Evolutionary conservation across 2,113 vertebrate species (phyloP).

Genomic region (Antennarius striatus): DNA sequence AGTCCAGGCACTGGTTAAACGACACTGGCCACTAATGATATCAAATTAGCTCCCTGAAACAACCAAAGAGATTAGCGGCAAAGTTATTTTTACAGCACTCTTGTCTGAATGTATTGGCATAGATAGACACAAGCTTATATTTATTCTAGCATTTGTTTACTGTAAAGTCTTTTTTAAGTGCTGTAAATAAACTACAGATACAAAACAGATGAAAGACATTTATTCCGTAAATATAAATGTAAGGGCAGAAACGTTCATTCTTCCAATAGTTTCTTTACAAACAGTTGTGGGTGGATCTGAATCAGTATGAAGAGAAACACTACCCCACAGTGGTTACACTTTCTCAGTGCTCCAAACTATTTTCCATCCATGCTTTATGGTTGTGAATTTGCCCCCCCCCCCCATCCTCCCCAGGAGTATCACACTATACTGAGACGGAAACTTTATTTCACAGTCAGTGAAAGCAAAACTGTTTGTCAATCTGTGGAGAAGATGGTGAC

Average conservation of each 20-base stretch:
- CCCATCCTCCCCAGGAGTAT: background rate
- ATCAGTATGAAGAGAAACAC: slow-evolving; percentile 74
- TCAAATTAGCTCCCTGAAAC: background rate
- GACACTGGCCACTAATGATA: no score
- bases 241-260: background rate
- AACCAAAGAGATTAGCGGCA: background rate
- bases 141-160: no score
- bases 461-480: background rate
- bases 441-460: background rate
- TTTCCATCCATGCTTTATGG: slow-evolving; percentile 25
- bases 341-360: slow-evolving; percentile 71
- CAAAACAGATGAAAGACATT: no score
- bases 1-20: background rate
- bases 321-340: slow-evolving; percentile 78
- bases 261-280: slow-evolving; percentile 15
- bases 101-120: background rate
- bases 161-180: no score
- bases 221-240: no score
- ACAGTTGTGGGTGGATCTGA: slow-evolving; percentile 19
- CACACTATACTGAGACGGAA: background rate
- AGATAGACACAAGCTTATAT: no score
- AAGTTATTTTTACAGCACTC: background rate
- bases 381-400: slow-evolving; percentile 1
- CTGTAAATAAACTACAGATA: no score
- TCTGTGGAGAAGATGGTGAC: no score